Base-by-base conservation (phyloP, 2,888 invertebrate species). In the Heliconius ethilla region DNA sequence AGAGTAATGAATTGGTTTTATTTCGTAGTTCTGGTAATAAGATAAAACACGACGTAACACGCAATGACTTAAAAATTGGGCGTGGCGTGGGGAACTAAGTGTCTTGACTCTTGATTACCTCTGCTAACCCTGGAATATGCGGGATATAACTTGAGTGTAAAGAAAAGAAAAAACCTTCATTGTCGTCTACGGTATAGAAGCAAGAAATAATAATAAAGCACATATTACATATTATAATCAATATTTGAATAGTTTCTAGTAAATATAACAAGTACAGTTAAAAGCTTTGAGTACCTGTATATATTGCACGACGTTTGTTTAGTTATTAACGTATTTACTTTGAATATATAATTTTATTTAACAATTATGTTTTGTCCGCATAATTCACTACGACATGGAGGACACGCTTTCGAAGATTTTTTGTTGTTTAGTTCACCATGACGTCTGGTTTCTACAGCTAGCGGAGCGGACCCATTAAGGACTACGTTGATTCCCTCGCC, bases 291-390 rank as follows among this genome's bases (percentile, higher is more conserved):
- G 27, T 55, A 29, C 10, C 2, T 33, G 45, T n/a, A 55, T 70
- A 55, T 70, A 25, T 40, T 69, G 6, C 6, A 25, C 11, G n/a
- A 11, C 9, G 22, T 72, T 72, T 59, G 33, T 72, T 59, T 25
- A 13, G 33, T 72, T 72, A 29, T 72, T 72, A 72, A 59, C 33
- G 72, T 59, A 55, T 72, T 72, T 59, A 72, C 72, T 55, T 59
- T 59, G 55, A 55, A 59, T 40, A 62, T 40, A 22, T 76, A 76
- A 40, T 70, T 70, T 40, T 62, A 70, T 70, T 70, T 63, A 37
- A 27, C 37, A 70, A 62, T 59, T 70, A 70, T 62, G 67, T 67
- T 67, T 40, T 51, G 25, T 55, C 13, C n/a, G 33, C 72, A 72
- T 59, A 25, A 37, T 15, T 72, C 59, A 59, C 11, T 33, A n/a